Conservation (phyloP, 2,113 vertebrate genomes). For the Apodemus speciosus region DNA sequence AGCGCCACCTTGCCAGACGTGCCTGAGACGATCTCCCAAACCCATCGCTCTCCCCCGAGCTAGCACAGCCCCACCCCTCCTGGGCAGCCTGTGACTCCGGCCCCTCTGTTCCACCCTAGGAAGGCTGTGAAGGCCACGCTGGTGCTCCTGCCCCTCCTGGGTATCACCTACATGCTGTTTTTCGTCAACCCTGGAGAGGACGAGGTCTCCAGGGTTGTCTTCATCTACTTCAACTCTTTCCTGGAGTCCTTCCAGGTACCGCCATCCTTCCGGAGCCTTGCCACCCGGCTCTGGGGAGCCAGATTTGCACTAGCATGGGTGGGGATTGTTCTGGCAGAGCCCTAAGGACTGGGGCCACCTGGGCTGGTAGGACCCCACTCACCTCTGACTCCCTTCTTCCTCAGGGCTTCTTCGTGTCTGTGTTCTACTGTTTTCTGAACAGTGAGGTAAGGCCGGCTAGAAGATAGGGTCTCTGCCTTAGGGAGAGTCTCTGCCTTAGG, state of each 20-base stretch:
- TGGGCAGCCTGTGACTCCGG: slow-evolving; percentile 24
- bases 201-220: slow-evolving; percentile 95
- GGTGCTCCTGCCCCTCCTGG: slow-evolving; percentile 96
- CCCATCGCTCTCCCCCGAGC: not conserved
- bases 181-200: slow-evolving; percentile 98
- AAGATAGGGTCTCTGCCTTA: not conserved
- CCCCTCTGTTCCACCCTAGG: slow-evolving; percentile 80
- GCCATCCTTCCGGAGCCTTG: accelerated
- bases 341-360: not conserved
- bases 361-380: too few relatives aligned
- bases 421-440: slow-evolving; percentile 96
- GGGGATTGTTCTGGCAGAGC: not conserved
- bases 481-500: not conserved
- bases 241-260: slow-evolving; percentile 97
- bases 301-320: accelerated
- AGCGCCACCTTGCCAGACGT: not conserved
- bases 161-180: slow-evolving; percentile 99
- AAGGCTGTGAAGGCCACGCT: slow-evolving; percentile 99
- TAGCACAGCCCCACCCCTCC: not conserved
- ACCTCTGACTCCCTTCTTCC: slow-evolving; percentile 24
- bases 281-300: not conserved
- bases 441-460: slow-evolving; percentile 89
- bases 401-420: slow-evolving; percentile 95
- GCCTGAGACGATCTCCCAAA: not conserved
- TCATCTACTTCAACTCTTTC: slow-evolving; percentile 99